These are phyloP conservation scores for Lissonota sp. DNA, from an alignment of 2,888 invertebrate genomes.

Conservation along the genomic window DNA sequence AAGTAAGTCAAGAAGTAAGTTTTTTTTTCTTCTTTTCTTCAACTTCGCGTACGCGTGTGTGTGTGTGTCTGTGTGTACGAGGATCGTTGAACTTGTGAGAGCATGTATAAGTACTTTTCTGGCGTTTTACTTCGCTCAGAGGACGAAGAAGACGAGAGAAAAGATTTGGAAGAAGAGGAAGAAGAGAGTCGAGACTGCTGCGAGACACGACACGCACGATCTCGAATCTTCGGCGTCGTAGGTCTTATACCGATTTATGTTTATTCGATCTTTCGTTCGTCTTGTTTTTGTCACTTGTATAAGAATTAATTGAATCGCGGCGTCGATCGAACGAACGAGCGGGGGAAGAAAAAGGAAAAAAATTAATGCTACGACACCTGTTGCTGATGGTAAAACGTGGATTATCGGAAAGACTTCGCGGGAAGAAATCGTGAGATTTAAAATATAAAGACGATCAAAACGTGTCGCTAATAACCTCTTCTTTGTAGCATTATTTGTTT, in stretches of 20 bases:
- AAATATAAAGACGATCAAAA: not conserved
- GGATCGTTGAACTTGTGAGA: constrained; percentile 51
- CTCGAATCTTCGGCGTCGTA: not conserved
- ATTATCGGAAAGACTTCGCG: not conserved
- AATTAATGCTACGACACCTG: not conserved
- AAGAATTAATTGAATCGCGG: too few relatives aligned
- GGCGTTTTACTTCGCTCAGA: not conserved
- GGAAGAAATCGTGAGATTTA: not conserved
- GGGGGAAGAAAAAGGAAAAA: too few relatives aligned
- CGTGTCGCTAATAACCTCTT: not conserved
- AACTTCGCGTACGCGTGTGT: constrained; percentile 6
- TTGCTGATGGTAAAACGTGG: not conserved
- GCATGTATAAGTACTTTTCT: not conserved
- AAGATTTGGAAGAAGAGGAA: not conserved
- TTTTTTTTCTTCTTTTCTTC: constrained; percentile 7
- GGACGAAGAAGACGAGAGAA: not conserved
- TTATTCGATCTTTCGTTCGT: too few relatives aligned
- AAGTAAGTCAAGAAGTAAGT: too few relatives aligned
- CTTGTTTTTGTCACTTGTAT: too few relatives aligned
- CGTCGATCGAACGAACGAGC: too few relatives aligned
- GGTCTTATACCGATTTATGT: not conserved
- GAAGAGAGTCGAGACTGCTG: not conserved
- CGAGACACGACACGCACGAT: not conserved
- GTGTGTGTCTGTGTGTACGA: constrained; percentile 6
- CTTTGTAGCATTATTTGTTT: not conserved